Evolutionary conservation across 2,888 invertebrate genomes (phyloP), one percentile per base, ranked within the genome.

Genomic region (Epinotia ramella): DNA sequence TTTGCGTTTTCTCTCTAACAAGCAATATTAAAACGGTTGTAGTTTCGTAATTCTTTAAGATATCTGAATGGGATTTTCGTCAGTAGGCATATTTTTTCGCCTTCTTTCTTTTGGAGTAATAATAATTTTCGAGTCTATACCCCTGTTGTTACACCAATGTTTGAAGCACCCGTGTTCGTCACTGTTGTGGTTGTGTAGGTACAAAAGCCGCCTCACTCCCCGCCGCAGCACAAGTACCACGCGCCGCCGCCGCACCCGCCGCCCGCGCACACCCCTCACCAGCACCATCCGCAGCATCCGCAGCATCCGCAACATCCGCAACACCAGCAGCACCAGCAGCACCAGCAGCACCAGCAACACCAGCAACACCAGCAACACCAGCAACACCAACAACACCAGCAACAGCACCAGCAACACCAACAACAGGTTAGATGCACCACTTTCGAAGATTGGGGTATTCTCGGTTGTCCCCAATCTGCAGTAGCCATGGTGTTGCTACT

Each of bases 191-290:
- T 20, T 71, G 70, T 62, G 40, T 28, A 75, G 75, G 71, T 75
- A 62, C 88, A 89, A 80, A 92, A 92, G 85, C 89, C 91, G 80
- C 92, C 93, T 80, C 94, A 94, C 85, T 93, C 93, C 81, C 94
- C 93, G 83, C 91, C 94, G 79, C 92, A 91, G 77, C 94, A 94
- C 89, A 95, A 95, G 88, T 93, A 93, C 85, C 90, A 91, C 84
- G 91, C 91, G 86, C 92, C 89, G 80, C 89, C 89, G 80, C 89
- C 87, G 81, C 89, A 90, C 85, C 84, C 79, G 78, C 89, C 88
- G 79, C 91, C 89, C 78, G 82, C 89, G 77, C 89, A 89, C 86
- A 89, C 89, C 73, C 91, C 89, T 78, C 90, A 88, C 81, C 86
- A 87, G 65, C 95, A 95, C 83, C 95, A 95, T 80, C 84, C 92